These are phyloP conservation scores for Triplophysa yarkandensis DNA, from an alignment of 2,797 vertebrate species.

Conservation along the genomic window DNA sequence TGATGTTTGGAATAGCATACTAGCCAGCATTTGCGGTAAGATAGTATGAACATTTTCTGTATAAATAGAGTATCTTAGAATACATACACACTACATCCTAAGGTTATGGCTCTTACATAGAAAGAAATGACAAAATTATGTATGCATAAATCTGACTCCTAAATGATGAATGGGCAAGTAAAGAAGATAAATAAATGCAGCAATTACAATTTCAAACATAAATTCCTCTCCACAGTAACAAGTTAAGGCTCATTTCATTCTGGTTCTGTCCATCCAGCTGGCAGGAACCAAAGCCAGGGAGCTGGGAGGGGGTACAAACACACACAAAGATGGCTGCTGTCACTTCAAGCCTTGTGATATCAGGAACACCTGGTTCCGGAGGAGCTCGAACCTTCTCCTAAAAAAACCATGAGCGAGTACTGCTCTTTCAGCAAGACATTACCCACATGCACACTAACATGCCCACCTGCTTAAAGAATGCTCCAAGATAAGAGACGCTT, in stretches of 20 bases:
- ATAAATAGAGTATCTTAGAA: not conserved
- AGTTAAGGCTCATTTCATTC: slow-evolving; percentile 69
- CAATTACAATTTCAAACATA: slow-evolving; percentile 63
- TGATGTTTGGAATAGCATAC: not conserved
- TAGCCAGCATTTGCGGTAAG: not conserved
- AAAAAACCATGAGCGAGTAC: slow-evolving; percentile 41
- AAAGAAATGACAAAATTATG: not conserved
- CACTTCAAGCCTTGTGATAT: slow-evolving; percentile 67
- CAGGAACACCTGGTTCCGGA: slow-evolving; percentile 78
- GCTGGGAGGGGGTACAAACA: slow-evolving; percentile 41
- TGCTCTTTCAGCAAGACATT: slow-evolving; percentile 24
- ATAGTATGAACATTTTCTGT: not conserved
- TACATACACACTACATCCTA: not conserved
- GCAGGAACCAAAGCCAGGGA: slow-evolving; percentile 74
- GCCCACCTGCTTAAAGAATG: slow-evolving; percentile 42
- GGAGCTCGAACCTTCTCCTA: slow-evolving; percentile 62
- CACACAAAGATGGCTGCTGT: slow-evolving; percentile 62
- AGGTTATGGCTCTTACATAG: too few species aligned
- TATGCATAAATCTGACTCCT: too few species aligned
- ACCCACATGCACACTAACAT: slow-evolving; percentile 8
- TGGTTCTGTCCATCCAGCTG: slow-evolving; percentile 74
- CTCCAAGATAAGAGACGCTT: slow-evolving; percentile 27
- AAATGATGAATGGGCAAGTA: not conserved
- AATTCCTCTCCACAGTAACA: slow-evolving; percentile 67
- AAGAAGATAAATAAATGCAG: slow-evolving; percentile 46